Percentiles rank a stretch among this genome's conserved stretches.
Evolutionary conservation across 1,140 invertebrate species (phyloP).

Genomic region (Periplaneta americana): DNA sequence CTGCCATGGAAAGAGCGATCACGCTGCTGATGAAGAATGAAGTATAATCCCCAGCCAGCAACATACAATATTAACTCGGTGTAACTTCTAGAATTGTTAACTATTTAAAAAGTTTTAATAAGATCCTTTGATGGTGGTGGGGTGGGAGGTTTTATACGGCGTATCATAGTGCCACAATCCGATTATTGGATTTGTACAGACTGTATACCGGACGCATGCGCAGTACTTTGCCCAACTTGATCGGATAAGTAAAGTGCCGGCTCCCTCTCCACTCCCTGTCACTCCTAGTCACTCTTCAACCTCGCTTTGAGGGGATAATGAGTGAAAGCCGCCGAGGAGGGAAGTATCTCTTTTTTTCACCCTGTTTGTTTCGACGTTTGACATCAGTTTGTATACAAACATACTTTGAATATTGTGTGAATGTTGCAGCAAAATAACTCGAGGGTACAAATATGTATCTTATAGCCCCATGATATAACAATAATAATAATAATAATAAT

Average conservation of each 20-base stretch:
- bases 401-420: too few species aligned
- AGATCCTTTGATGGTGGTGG: background rate
- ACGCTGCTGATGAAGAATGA: background rate
- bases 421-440: too few species aligned
- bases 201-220: background rate
- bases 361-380: background rate
- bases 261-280: background rate
- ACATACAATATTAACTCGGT: background rate
- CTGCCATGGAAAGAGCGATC: too few species aligned
- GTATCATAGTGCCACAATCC: background rate
- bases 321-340: background rate
- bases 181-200: background rate
- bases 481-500: too few species aligned
- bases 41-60: background rate
- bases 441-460: too few species aligned
- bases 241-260: background rate
- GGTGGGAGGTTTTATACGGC: background rate
- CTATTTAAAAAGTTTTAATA: background rate
- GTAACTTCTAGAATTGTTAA: background rate
- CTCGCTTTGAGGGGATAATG: background rate
- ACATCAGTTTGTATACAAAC: background rate
- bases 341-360: background rate
- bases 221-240: background rate
- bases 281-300: background rate
- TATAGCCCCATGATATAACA: too few species aligned